These are phyloP conservation scores for Pseudochirops corinnae DNA, from an alignment of 2,797 vertebrate species.

Conservation along the genomic window DNA sequence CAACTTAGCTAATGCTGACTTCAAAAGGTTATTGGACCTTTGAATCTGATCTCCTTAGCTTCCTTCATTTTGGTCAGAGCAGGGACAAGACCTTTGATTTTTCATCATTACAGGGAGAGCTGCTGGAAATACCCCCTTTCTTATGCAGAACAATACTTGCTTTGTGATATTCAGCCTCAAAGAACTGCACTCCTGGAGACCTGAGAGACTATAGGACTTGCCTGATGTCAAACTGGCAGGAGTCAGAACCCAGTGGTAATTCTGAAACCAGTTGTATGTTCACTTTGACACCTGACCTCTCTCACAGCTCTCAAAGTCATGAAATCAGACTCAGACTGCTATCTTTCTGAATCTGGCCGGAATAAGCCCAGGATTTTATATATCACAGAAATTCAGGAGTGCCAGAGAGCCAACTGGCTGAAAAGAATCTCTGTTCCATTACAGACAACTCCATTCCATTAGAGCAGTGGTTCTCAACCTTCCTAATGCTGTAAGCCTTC, in stretches of 20 bases:
- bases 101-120: neutral
- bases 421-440: neutral
- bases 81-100: neutral
- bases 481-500: no score
- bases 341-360: neutral
- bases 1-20: slow-evolving; percentile 13
- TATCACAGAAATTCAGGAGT: neutral
- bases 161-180: neutral
- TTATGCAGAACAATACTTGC: neutral
- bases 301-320: neutral
- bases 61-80: neutral
- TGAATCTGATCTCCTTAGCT: neutral
- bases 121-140: neutral
- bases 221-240: neutral
- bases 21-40: neutral
- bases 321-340: neutral
- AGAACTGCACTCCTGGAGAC: neutral
- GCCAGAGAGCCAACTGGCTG: neutral
- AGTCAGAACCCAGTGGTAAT: neutral
- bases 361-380: neutral
- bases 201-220: neutral
- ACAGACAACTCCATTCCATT: neutral
- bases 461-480: neutral
- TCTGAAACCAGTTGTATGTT: neutral
- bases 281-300: neutral